A percentile compares a stretch with the other conserved stretches of the same genome.
Conservation (phyloP, 2,888 invertebrate genomes). For the Erebia epiphron region DNA sequence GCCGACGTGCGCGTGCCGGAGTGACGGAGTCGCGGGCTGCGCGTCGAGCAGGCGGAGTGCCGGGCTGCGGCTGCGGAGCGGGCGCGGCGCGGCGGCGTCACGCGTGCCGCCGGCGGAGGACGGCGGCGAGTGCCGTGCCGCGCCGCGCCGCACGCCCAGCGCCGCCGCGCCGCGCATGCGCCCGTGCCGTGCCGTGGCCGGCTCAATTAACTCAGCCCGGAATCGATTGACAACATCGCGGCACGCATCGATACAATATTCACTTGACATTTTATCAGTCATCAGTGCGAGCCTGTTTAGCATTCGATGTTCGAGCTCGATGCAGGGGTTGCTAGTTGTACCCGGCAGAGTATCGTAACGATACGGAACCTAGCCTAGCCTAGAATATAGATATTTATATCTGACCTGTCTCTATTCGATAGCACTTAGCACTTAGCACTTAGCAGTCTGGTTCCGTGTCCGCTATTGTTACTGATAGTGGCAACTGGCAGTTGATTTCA, state of each 20-base stretch:
- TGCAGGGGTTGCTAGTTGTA: no score
- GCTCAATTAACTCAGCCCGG: neutral
- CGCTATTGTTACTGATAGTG: no score
- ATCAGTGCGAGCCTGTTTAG: neutral
- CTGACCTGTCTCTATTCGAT: no score
- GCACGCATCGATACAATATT: slow-evolving; percentile 2
- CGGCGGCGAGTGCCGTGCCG: slow-evolving; percentile 29
- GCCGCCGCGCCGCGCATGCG: slow-evolving; percentile 34
- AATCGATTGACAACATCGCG: slow-evolving; percentile 5
- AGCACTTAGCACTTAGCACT: no score
- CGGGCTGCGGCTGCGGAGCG: no score
- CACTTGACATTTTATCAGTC: no score
- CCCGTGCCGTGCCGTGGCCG: slow-evolving; percentile 25
- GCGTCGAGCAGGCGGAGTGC: neutral
- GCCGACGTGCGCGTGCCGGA: neutral
- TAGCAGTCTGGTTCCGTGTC: no score
- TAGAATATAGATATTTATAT: no score
- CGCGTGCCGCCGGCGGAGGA: slow-evolving; percentile 50
- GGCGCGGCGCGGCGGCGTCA: slow-evolving; percentile 89
- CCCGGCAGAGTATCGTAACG: no score
- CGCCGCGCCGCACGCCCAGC: neutral
- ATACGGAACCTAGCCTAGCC: no score
- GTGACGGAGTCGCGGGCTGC: neutral
- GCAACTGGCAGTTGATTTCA: no score
- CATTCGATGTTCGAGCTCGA: no score